Base-by-base conservation (phyloP, 1,140 invertebrate genomes). In the Drosophila pachea region DNA sequence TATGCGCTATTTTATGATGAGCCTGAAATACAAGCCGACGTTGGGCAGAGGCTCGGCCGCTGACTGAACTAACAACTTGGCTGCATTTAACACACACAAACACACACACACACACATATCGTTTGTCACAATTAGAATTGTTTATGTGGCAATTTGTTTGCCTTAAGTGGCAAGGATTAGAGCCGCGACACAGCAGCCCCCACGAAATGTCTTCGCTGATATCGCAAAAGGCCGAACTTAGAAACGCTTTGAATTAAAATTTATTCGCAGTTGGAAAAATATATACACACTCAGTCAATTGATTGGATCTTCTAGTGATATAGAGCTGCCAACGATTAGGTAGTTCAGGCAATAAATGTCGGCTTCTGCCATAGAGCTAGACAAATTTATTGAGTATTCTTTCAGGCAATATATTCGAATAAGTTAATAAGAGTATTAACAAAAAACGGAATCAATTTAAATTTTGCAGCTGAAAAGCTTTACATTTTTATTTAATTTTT, bases 111-210 rank as follows among this genome's bases (percentile, higher is more conserved):
- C 38, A 50, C 66, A 67, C 76, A 54, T 74, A 79, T 81, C 81
- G 81, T 86, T 77, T 65, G 75, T 86, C 81, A 77, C 81, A 86
- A 86, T 86, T 86, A 86, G 77, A 86, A 77, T 75, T 77, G 74
- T 86, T 86, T 81, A 77, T 81, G 77, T 74, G 81, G 81, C 82
- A 81, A 86, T 86, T 86, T 86, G 81, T 86, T 81, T 81, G 71
- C 71, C 14, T 45, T 72, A 79, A 79, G 76, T 79, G 76, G 59
- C 77, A 68, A 64, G 76, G 76, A 79, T 79, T 79, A 78, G 40
- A 42, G 12, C 12, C 40, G 76, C 75, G 75, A 50, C 56, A 67
- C 76, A 22, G 22, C 71, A 43, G 52, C 42, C 56, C 43, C 65
- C 59, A 62, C 64, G 59, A 78, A 73, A 59, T 33, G 58, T 11